Conservation (phyloP, 2,888 invertebrate genomes). For the Lepidocyrtoides sp. region DNA sequence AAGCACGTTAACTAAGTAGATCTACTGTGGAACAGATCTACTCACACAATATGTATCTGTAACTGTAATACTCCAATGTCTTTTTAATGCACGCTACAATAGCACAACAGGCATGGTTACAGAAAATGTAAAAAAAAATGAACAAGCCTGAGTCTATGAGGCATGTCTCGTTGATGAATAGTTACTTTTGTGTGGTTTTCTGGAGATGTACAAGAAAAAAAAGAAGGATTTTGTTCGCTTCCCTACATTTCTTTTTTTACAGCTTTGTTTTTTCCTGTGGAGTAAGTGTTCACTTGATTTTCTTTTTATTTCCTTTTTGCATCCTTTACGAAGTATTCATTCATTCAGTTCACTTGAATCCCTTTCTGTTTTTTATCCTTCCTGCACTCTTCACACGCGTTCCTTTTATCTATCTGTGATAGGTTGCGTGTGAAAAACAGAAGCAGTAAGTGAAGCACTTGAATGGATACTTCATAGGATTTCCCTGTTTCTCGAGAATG, state of each 20-base stretch:
- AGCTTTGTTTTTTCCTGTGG: background rate
- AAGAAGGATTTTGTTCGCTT: background rate
- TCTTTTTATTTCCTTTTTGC: conserved; percentile 11
- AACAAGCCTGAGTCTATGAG: background rate
- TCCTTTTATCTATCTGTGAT: background rate
- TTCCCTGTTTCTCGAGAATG: background rate
- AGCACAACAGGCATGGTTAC: background rate
- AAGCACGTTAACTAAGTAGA: background rate
- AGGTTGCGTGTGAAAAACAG: background rate
- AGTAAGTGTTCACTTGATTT: conserved; percentile 21
- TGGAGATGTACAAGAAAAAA: background rate
- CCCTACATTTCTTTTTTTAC: background rate
- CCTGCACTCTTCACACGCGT: background rate
- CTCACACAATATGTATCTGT: background rate
- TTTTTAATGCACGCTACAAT: background rate
- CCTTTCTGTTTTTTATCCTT: background rate
- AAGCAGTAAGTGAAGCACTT: conserved; percentile 10
- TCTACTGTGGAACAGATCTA: too few species aligned
- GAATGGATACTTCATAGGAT: conserved; percentile 31
- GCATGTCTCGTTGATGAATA: background rate
- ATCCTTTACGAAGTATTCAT: conserved; percentile 24
- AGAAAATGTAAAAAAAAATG: background rate
- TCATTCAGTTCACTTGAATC: conserved; percentile 34
- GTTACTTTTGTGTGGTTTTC: background rate
- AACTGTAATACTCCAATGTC: background rate